Evolutionary conservation across 2,797 vertebrate genomes (phyloP), one percentile per base, ranked within the genome.

Genomic region (Enteromius radiatus): DNA sequence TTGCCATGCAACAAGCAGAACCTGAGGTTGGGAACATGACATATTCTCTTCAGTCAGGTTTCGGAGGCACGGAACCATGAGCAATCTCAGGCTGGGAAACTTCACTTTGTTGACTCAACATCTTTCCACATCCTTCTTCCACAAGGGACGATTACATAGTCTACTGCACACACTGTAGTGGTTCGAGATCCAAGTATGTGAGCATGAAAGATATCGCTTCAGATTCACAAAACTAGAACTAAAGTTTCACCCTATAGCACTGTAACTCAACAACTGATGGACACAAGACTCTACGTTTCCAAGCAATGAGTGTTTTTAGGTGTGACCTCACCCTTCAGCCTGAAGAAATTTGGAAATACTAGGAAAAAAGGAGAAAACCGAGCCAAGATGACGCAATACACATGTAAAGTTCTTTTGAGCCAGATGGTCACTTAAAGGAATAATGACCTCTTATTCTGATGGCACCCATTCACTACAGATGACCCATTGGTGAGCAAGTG

Each of bases 21-120:
- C 45, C 11, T 9, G 3, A 82, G 63, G 14, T 12, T 28, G 28
- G 3, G 63, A 54, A 76, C 49, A 68, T 41, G 47, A 64, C 15
- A n/a, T 15, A 65, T 5, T 75, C 11, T 54, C 14, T 82, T 76
- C 19, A 12, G 36, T 45, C 47, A 9, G 26, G 69, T 82, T 86
- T 86, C 45, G 11, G 69, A 87, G 26, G 73, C 84, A 85, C 11
- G 3, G 38, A 47, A 43, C 76, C 84, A 74, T 87, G 52, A 84
- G 59, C 28, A 63, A 87, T 85, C 69, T 43, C 77, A 26, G 64
- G 33, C 76, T 83, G 84, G 41, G 84, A 85, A 84, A 83, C 71
- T 63, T 63, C 63, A 76, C 70, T 47, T 33, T 83, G 85, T 84
- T 88, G 82, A 88, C 68, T 78, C 68, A 80, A 70, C 45, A 61